Percentiles rank a stretch among this genome's conserved stretches.
phyloP scores from a whole-genome alignment of 2,113 vertebrate species.

The Anser brachyrhynchus region DNA sequence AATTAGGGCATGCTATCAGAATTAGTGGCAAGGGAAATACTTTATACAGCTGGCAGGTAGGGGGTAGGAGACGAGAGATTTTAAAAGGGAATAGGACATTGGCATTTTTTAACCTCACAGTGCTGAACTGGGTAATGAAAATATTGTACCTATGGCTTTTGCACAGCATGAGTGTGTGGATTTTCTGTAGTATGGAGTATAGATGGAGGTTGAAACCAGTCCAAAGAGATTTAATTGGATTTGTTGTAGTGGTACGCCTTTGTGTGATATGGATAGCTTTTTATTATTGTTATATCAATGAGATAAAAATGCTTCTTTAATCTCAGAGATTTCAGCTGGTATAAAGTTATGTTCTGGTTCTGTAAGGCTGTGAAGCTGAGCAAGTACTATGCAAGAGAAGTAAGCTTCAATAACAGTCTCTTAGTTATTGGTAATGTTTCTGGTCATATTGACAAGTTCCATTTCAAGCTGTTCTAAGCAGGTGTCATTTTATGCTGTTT shows the following conservation, averaged over 20 bases:
- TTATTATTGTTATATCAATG: neutral
- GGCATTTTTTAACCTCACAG: conserved; percentile 55
- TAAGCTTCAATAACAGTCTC: neutral
- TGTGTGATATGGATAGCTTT: fast-evolving
- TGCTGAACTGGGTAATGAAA: conserved; percentile 20
- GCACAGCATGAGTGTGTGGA: neutral
- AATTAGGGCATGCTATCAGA: conserved; percentile 75
- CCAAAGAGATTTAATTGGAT: neutral
- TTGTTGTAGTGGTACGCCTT: neutral
- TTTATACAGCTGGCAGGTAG: conserved; percentile 42
- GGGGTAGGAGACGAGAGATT: conserved; percentile 56
- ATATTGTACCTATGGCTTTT: neutral
- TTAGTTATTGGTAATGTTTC: neutral
- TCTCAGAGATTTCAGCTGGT: neutral
- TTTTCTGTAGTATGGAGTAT: neutral
- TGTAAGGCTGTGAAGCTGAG: neutral
- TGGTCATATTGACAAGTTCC: neutral
- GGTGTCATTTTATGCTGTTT: conserved; percentile 50
- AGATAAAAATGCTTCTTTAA: neutral
- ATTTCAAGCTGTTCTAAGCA: conserved; percentile 41
- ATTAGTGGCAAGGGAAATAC: conserved; percentile 70
- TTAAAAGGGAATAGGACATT: conserved; percentile 58
- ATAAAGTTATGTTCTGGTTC: neutral
- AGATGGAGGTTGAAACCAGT: neutral
- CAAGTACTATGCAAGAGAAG: neutral